phyloP scores from a whole-genome alignment of 30 jellyfish, hydroid and myxozoan genomes.

The Haliclystus octoradiatus region DNA sequence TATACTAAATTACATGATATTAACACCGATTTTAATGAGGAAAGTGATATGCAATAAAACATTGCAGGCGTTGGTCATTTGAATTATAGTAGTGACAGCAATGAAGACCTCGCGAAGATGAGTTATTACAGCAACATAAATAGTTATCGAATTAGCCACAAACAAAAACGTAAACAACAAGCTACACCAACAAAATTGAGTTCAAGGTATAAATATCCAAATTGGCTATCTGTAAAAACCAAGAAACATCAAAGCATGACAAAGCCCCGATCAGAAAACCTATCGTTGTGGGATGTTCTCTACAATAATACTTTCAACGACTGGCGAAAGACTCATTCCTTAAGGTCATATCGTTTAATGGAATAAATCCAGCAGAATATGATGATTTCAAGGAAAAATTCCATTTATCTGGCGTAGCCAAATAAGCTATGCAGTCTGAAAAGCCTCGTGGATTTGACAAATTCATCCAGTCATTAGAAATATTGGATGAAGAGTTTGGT shows the following conservation, averaged over 20 bases:
- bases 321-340: not conserved
- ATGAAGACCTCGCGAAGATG: not conserved
- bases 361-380: no score
- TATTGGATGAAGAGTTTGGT: not conserved
- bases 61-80: no score
- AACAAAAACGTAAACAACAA: not conserved
- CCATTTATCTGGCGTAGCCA: no score
- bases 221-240: not conserved
- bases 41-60: not conserved
- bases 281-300: not conserved
- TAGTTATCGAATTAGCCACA: no score
- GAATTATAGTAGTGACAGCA: no score
- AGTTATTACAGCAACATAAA: no score
- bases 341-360: no score
- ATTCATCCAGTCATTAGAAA: not conserved
- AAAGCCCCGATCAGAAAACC: not conserved
- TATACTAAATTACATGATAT: not conserved
- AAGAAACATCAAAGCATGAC: not conserved
- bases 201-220: not conserved
- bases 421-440: no score
- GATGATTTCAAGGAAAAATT: no score
- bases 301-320: not conserved
- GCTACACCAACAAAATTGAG: not conserved
- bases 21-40: not conserved
- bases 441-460: no score